Conservation (phyloP, 1,140 invertebrate genomes). For the Brachionus angularis region DNA sequence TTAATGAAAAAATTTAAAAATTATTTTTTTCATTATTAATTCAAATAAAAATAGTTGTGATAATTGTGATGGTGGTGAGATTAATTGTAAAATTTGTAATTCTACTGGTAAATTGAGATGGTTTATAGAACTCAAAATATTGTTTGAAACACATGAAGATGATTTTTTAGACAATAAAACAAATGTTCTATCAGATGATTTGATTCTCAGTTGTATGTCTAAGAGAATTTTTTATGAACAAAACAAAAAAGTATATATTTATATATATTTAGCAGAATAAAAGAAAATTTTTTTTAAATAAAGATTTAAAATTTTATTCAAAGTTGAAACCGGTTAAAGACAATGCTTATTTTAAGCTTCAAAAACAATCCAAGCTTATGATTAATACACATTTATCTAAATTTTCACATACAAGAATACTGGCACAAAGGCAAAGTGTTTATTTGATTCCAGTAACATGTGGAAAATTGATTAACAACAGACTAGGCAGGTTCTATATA, state of each 20-base stretch:
- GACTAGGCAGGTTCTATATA: background rate
- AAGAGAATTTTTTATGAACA: constrained; percentile 20
- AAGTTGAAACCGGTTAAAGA: no score
- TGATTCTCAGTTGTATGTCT: background rate
- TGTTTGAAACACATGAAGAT: constrained; percentile 13
- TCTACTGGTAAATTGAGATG: constrained; percentile 24
- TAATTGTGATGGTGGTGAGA: constrained; percentile 13
- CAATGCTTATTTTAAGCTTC: background rate
- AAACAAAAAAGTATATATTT: constrained; percentile 15
- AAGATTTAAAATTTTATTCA: no score
- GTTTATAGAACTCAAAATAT: constrained; percentile 3
- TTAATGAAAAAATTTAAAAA: no score
- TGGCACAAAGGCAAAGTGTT: constrained; percentile 25
- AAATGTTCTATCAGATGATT: background rate
- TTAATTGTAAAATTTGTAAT: constrained; percentile 8
- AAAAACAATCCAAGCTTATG: background rate
- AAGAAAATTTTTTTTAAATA: no score
- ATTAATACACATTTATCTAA: constrained; percentile 26
- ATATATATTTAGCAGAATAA: no score
- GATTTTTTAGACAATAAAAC: background rate
- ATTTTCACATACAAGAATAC: constrained; percentile 1
- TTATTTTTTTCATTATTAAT: no score
- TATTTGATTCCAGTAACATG: constrained; percentile 22
- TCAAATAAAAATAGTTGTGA: no score
- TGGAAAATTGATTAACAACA: background rate